Conservation (phyloP, 2,888 invertebrate genomes). For the Phanerotoma sp. region DNA sequence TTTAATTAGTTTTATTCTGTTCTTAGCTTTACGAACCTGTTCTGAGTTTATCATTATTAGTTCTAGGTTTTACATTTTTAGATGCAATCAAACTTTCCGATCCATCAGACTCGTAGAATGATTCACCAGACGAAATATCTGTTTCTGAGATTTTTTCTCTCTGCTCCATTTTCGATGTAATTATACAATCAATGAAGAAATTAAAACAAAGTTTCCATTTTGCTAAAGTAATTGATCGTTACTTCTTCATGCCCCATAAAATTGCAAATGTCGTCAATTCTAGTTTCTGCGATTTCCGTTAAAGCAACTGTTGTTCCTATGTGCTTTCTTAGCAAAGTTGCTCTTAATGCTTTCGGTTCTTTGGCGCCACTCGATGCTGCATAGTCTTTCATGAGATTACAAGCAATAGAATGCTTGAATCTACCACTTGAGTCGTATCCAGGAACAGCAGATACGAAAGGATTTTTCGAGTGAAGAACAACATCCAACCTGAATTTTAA, state of each 20-base stretch:
- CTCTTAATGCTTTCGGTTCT: constrained; percentile 27
- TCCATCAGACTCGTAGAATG: too few species aligned
- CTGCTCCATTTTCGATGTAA: too few species aligned
- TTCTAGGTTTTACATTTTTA: too few species aligned
- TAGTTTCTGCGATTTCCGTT: constrained; percentile 22
- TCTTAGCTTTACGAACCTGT: too few species aligned
- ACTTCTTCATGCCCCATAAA: constrained; percentile 31
- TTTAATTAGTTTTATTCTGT: too few species aligned
- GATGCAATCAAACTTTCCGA: too few species aligned
- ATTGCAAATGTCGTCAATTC: constrained; percentile 16
- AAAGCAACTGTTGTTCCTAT: constrained; percentile 28
- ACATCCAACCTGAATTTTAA: constrained; percentile 18
- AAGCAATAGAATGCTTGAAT: constrained; percentile 22
- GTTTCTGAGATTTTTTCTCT: too few species aligned
- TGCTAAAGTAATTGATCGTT: too few species aligned
- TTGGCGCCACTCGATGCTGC: constrained; percentile 20
- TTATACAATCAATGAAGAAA: too few species aligned
- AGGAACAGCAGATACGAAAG: constrained; percentile 24
- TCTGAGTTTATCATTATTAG: too few species aligned
- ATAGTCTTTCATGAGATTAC: constrained; percentile 19
- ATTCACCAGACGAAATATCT: too few species aligned
- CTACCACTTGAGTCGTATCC: constrained; percentile 4
- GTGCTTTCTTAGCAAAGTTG: constrained; percentile 29
- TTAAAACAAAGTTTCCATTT: too few species aligned
- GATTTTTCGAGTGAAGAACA: constrained; percentile 18